Evolutionary conservation across 2,888 invertebrate genomes (phyloP), one percentile per base, ranked within the genome.

Genomic region (Lymantria monacha): DNA sequence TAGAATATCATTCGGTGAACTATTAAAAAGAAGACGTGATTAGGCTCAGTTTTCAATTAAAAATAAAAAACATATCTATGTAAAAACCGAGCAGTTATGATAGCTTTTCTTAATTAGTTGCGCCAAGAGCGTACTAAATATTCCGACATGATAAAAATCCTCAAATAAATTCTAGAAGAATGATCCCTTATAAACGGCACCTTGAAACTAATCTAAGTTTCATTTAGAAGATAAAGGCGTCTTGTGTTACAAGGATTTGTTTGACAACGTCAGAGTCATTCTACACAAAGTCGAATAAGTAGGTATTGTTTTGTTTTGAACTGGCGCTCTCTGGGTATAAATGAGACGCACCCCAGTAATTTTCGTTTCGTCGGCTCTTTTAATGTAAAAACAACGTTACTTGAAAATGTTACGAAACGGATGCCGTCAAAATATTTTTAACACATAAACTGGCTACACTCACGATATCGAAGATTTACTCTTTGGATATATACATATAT

Each of bases 121-220:
- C 22, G 2, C 5, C 5, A 22, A 22, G 22, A 2, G 22, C 22
- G 22, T 22, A 3, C 22, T 2, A 22, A 22, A 22, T 22, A 22
- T 3, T 22, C 5, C 22, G 48, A 48, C 10, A 33, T 33, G 1
- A 8, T 10, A 10, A 33, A 33, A 33, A 57, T 52, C 53, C 56
- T 61, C 52, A 63, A 61, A 48, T 57, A 66, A 69, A 69, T 70
- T 62, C 55, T 57, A 65, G 69, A 55, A 61, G 63, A 33, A 33
- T 33, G 33, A 33, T 33, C 33, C 73, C 65, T 73, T 57, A 47
- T 46, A 60, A 59, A 54, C 59, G 56, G 64, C 63, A 61, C 71
- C 74, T 68, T 48, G 57, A 66, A 76, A 79, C 74, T 83, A 84
- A 85, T 86, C 82, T 76, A 83, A 83, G 83, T 83, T 83, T 74